Evolutionary conservation across 2,797 vertebrate species (phyloP), one percentile per base, ranked within the genome.

Genomic region (Oreortyx pictus): DNA sequence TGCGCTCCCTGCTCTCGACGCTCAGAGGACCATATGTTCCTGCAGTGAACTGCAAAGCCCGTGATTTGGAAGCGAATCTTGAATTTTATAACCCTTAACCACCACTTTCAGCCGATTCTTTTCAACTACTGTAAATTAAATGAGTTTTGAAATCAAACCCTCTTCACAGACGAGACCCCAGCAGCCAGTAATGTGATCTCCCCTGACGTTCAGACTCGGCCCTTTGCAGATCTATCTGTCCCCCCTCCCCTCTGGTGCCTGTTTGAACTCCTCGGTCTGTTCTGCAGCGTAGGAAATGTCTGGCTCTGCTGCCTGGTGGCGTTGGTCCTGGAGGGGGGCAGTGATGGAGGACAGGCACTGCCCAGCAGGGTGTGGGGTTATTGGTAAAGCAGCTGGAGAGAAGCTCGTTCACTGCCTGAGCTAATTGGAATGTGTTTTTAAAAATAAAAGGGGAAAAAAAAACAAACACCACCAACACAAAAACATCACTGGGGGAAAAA

Each of bases 1-100:
- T 20, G 6, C 6, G 6, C 77, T 86, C 67, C 82, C 87, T 6
- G 47, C 90, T 75, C 29, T 44, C 2, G 4, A 87, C 75, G 86
- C 86, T 92, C 7, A 5, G 67, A 79, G 74, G 79, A 93, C 90
- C 95, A 93, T 95, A 93, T 94, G 95, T 89, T 96, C 87, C 92
- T 96, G 91, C 92, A 64, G 87, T 29, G 92, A 92, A 78, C 75
- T 73, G 70, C 46, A 89, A 77, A 82, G 93, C 66, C 93, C 88
- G 74, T 27, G 44, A 68, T 74, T 86, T 94, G 90, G 93, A 92
- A 90, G 52, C 0, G 2, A 62, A 65, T 73, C 71, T 77, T 54
- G 47, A 73, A 33, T 94, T 94, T 83, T 84, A 31, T 73, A 73
- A 72, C 89, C 71, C 82, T 95, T 41, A 37, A 46, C 67, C 66